Evolutionary conservation across 2,888 invertebrate species (phyloP), one percentile per base, ranked within the genome.

Genomic region (Didymodactylos carnosus): DNA sequence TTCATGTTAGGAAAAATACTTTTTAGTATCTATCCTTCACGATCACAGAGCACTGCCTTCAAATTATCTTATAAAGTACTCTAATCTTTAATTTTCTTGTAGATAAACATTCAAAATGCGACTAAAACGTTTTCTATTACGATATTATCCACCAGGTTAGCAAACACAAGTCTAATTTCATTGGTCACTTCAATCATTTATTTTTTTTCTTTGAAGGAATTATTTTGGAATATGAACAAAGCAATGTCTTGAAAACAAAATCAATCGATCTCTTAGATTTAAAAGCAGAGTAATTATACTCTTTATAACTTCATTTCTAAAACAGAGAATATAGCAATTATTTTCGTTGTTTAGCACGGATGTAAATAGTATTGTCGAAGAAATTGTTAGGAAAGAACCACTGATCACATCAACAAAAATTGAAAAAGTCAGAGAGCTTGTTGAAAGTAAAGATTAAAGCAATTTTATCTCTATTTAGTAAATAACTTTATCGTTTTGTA

Each of bases 81-180:
- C n/a, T n/a, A n/a, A n/a, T n/a, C n/a, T n/a, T n/a, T n/a, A n/a
- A n/a, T n/a, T n/a, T n/a, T n/a, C n/a, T n/a, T n/a, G n/a, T n/a
- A n/a, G n/a, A n/a, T n/a, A n/a, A n/a, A n/a, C n/a, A 78, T n/a
- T n/a, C n/a, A n/a, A 75, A 62, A 83, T 83, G 83, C 82, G 82
- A 77, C 78, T 83, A 70, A 83, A 83, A 76, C 77, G 83, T 73
- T 83, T 83, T 79, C 77, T 83, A 14, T 76, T 83, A 39, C 79
- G 83, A 40, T 83, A 83, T 77, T 82, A 83, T 77, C 83, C 83
- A 51, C 83, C 83, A 78, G 83, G 83, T 82, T 78, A 75, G 72
- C 16, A 69, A 23, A 25, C 27, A 62, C n/a, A n/a, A n/a, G n/a
- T n/a, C n/a, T n/a, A n/a, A n/a, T 70, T 25, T 23, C 40, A 1